Base-by-base conservation (phyloP, 2,113 vertebrate genomes). In the Podarcis cretensis region DNA sequence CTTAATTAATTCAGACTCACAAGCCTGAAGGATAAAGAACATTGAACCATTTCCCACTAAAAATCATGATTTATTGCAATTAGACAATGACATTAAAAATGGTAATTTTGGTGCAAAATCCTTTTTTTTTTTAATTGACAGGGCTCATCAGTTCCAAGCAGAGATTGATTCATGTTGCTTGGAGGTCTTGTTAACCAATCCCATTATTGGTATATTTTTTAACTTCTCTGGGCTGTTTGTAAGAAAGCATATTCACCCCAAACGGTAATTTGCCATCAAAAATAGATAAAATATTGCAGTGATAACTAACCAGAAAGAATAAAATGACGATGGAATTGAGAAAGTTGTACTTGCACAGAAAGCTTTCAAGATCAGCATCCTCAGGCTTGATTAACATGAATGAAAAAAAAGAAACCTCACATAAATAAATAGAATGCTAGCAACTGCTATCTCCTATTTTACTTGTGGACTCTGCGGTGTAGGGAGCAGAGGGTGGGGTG, bases 71-170 rank as follows among this genome's bases (percentile, higher is more conserved):
- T 54, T n/a, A 71, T 71, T 32, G 27, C 66, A 48, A 84, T 84
- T 84, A 84, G 66, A 69, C 40, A 83, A 71, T 69, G 48, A 54
- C 27, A 54, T 48, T n/a, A 68, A 71, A 83, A 71, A 84, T 84
- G 66, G 37, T 54, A 84, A 71, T 84, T 71, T 68, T 83, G 63
- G 65, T 43, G 65, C 40, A 83, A 83, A 71, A n/a, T 48, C 66
- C 6, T 23, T 81, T 65, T 82, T 66, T 21, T 63, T 40, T 27
- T 57, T 30, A 84, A 71, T 71, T 71, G 82, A 73, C 54, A 68
- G n/a, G 40, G 27, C 37, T 71, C 66, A 84, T 84, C 66, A 84
- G 32, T 71, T 71, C 54, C 16, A 71, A 71, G 66, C 66, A 54
- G 27, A 71, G 35, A 83, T 83, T 43, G 65, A 83, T 69, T 40